Evolutionary conservation across 2,888 invertebrate genomes (phyloP).

Genomic region (Drosophila trichaetosa): DNA sequence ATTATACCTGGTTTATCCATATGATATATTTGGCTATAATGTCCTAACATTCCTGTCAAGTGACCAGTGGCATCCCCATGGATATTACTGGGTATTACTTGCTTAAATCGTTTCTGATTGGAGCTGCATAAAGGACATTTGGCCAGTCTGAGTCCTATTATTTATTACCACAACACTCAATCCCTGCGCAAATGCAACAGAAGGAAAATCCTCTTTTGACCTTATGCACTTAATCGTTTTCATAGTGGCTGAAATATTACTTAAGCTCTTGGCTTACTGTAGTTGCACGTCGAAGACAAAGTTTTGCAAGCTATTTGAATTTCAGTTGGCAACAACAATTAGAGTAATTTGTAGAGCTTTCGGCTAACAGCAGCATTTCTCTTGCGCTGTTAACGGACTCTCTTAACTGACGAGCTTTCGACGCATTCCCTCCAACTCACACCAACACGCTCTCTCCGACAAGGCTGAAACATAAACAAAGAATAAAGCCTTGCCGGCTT

Average conservation of each 20-base stretch:
- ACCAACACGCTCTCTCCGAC: not conserved
- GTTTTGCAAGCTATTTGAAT: constrained; percentile 21
- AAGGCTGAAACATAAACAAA: constrained; percentile 54
- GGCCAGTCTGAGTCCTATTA: not conserved
- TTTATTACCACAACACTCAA: not conserved
- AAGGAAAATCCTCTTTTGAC: not conserved
- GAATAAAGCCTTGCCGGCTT: constrained; percentile 41
- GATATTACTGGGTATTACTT: not conserved
- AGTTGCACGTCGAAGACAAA: not conserved
- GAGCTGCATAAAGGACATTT: not conserved
- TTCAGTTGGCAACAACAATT: constrained; percentile 25
- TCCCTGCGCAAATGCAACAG: not conserved
- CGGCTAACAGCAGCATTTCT: constrained; percentile 40
- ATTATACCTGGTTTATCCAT: not conserved
- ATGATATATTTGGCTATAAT: not conserved
- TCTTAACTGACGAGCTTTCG: constrained; percentile 50
- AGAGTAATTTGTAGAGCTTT: constrained; percentile 50
- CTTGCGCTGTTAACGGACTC: constrained; percentile 61
- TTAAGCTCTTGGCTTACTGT: not conserved
- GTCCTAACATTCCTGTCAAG: not conserved
- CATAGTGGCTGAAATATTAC: not conserved
- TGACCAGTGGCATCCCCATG: not conserved
- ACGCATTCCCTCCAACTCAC: not conserved
- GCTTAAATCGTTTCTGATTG: not conserved
- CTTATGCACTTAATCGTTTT: not conserved